Conservation (phyloP, 2,113 vertebrate species). For the Petrocephalus zakoni region DNA sequence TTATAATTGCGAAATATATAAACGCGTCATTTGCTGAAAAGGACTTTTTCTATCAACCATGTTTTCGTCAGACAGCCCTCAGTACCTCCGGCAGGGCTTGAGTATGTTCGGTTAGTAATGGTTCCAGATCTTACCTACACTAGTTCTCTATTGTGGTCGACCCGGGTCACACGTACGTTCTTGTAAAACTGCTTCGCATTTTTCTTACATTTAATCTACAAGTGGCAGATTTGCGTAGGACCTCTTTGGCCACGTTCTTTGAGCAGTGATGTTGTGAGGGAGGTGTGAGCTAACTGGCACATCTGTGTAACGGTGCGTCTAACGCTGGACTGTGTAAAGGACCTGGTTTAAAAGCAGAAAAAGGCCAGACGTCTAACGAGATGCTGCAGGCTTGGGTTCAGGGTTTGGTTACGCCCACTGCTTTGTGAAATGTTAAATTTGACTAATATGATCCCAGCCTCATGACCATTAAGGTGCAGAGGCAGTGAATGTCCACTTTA, state of each 20-base stretch:
- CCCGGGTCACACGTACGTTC: background rate
- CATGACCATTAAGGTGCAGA: background rate
- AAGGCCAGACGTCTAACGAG: background rate
- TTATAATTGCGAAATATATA: conserved; percentile 27
- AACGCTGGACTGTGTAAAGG: no score
- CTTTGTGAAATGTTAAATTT: background rate
- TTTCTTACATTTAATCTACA: background rate
- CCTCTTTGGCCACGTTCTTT: background rate
- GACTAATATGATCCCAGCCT: background rate
- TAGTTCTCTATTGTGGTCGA: background rate
- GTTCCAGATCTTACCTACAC: conserved; percentile 10
- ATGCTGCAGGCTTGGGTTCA: background rate
- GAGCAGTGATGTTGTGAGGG: background rate
- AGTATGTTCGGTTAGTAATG: conserved; percentile 71
- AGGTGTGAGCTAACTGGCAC: background rate
- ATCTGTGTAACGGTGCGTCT: background rate
- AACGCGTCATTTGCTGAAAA: conserved; percentile 25
- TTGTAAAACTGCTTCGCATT: background rate
- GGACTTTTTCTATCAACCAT: conserved; percentile 45
- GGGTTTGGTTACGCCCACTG: background rate
- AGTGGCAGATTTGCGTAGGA: background rate
- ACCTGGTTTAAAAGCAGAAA: background rate
- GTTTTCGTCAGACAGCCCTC: conserved; percentile 70
- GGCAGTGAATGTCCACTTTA: background rate
- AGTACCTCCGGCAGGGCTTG: conserved; percentile 68